A percentile compares a stretch with the other conserved stretches of the same genome.
These are phyloP conservation scores for Drosophila paramelanica DNA, from an alignment of 2,888 invertebrate species.

Conservation along the genomic window DNA sequence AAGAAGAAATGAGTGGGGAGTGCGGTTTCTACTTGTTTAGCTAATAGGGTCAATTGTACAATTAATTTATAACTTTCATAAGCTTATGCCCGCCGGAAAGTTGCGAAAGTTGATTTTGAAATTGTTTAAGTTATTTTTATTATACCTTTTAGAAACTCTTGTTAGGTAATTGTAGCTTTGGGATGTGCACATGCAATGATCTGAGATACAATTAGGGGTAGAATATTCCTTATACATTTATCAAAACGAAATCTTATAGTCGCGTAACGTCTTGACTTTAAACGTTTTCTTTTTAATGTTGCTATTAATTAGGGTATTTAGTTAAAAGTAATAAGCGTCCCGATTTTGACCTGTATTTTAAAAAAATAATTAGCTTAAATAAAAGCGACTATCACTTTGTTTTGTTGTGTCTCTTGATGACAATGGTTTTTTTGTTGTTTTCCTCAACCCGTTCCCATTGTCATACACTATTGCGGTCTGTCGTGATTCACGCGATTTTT, in stretches of 20 bases:
- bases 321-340: not conserved
- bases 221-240: too few relatives aligned
- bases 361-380: slow-evolving; percentile 30
- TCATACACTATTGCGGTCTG: slow-evolving; percentile 27
- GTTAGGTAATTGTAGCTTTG: too few relatives aligned
- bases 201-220: too few relatives aligned
- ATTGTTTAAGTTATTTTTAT: too few relatives aligned
- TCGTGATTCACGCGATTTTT: slow-evolving; percentile 67
- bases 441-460: slow-evolving; percentile 31
- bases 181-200: not conserved
- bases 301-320: not conserved
- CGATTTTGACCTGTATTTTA: not conserved
- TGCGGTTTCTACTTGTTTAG: slow-evolving; percentile 30
- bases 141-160: too few relatives aligned
- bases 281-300: not conserved
- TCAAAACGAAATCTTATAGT: too few relatives aligned
- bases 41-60: slow-evolving; percentile 69
- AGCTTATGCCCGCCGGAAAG: slow-evolving; percentile 32
- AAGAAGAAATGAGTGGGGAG: slow-evolving; percentile 17
- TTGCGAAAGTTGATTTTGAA: slow-evolving; percentile 11
- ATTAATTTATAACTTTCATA: slow-evolving; percentile 64
- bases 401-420: slow-evolving; percentile 27
- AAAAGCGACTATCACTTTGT: slow-evolving; percentile 20
- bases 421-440: slow-evolving; percentile 10
- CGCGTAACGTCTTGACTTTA: not conserved